phyloP scores from a whole-genome alignment of 2,888 invertebrate species.

The Lysandra bellargus region DNA sequence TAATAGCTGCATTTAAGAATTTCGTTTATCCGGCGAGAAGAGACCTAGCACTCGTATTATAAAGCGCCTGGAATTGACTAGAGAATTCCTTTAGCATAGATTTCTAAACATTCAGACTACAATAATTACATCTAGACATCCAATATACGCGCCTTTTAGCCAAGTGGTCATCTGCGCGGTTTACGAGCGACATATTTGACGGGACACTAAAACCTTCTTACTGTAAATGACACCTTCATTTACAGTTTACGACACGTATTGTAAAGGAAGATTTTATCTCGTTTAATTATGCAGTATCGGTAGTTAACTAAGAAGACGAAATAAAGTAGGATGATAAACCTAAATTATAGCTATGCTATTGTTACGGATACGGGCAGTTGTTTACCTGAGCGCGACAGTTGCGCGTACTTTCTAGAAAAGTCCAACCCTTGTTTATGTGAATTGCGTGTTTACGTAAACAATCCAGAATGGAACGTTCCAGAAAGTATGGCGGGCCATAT shows the following conservation, averaged over 20 bases:
- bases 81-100: too few relatives aligned
- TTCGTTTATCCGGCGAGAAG: too few relatives aligned
- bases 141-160: slow-evolving; percentile 23
- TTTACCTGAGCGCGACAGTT: too few relatives aligned
- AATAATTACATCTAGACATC: slow-evolving; percentile 22
- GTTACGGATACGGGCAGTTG: too few relatives aligned
- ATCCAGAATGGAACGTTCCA: too few relatives aligned
- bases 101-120: background rate
- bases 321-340: background rate
- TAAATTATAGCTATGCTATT: background rate
- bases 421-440: too few relatives aligned
- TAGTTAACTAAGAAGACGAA: background rate
- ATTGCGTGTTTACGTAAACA: too few relatives aligned
- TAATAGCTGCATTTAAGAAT: too few relatives aligned
- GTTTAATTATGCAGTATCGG: background rate
- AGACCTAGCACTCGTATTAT: too few relatives aligned
- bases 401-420: too few relatives aligned
- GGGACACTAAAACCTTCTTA: slow-evolving; percentile 30
- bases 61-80: too few relatives aligned
- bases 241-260: slow-evolving; percentile 21
- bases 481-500: too few relatives aligned
- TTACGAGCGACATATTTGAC: slow-evolving; percentile 29
- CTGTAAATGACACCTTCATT: slow-evolving; percentile 21
- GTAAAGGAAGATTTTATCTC: slow-evolving; percentile 14
- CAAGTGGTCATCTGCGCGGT: slow-evolving; percentile 23